These are phyloP conservation scores for Cavia porcellus DNA, from an alignment of 2,113 vertebrate genomes.

Conservation along the genomic window DNA sequence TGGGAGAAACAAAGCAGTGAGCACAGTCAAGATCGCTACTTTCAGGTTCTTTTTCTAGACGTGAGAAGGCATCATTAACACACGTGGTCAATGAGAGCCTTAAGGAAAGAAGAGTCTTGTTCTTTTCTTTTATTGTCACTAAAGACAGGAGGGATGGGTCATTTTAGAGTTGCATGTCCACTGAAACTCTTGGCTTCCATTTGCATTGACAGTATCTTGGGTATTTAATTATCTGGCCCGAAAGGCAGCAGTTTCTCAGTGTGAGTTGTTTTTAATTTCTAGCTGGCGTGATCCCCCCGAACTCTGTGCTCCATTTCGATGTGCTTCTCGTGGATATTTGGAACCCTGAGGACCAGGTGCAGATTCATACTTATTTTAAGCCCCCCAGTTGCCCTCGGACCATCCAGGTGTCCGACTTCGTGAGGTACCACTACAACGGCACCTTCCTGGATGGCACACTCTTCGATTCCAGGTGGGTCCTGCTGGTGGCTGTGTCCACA, in stretches of 20 bases:
- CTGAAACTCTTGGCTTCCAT: not conserved
- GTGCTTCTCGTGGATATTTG: slow-evolving; percentile 97
- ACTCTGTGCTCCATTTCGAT: slow-evolving; percentile 96
- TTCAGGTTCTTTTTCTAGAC: not conserved
- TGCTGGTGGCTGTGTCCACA: accelerated
- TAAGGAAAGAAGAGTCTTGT: not conserved
- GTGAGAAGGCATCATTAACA: not conserved
- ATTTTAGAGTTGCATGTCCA: not conserved
- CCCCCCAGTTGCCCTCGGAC: slow-evolving; percentile 92
- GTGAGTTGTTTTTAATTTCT: slow-evolving; percentile 58
- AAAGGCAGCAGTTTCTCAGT: not conserved
- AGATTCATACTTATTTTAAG: slow-evolving; percentile 93
- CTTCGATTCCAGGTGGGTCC: slow-evolving; percentile 96
- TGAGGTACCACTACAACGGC: slow-evolving; percentile 98
- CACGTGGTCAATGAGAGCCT: not conserved
- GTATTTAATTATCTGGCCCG: not conserved
- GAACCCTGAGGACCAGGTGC: slow-evolving; percentile 94
- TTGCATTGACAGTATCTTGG: not conserved
- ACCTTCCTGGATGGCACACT: slow-evolving; percentile 97
- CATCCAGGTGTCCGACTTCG: slow-evolving; percentile 96
- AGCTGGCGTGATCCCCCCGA: slow-evolving; percentile 95
- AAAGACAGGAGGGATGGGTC: not conserved
- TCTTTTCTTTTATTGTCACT: not conserved
- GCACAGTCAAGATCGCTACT: not conserved
- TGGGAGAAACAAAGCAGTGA: not conserved